Percentiles rank a stretch among this genome's conserved stretches.
phyloP scores from a whole-genome alignment of 1,140 invertebrate species.

The Drosophila bipectinata region DNA sequence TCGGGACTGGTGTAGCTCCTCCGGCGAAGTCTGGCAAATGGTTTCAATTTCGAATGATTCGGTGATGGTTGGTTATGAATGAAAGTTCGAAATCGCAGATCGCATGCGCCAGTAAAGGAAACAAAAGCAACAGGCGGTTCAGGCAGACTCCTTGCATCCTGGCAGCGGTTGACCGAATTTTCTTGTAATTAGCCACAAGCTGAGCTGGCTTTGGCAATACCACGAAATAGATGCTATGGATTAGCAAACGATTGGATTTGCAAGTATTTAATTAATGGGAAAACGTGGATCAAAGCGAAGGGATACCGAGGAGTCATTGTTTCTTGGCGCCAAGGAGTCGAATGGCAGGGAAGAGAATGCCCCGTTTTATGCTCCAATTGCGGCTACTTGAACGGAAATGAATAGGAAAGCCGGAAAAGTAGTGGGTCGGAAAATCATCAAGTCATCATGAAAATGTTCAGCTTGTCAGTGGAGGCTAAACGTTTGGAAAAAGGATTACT shows the following conservation, averaged over 20 bases:
- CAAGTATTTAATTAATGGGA: conserved; percentile 25
- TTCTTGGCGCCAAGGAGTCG: conserved; percentile 27
- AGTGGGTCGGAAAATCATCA: conserved; percentile 47
- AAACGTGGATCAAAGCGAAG: conserved; percentile 2
- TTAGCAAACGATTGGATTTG: conserved; percentile 40
- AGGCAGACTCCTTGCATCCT: conserved; percentile 5
- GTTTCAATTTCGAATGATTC: conserved; percentile 38
- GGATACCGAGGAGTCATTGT: not conserved
- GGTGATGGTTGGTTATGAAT: conserved; percentile 58
- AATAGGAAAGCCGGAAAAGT: conserved; percentile 8
- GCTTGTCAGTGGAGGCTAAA: conserved; percentile 13
- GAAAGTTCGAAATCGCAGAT: conserved; percentile 19
- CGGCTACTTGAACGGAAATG: conserved; percentile 23
- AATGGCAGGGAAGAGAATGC: conserved; percentile 9
- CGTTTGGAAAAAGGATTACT: conserved; percentile 1
- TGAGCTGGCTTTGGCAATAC: conserved; percentile 25
- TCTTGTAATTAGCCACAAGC: conserved; percentile 27
- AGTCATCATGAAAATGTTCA: conserved; percentile 34
- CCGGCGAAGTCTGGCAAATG: not conserved
- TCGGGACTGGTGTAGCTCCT: conserved; percentile 46
- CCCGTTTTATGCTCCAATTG: conserved; percentile 34
- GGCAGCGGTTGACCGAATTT: conserved; percentile 19
- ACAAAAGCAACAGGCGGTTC: conserved; percentile 46
- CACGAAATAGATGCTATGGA: conserved; percentile 19
- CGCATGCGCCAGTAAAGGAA: conserved; percentile 48